A percentile compares a stretch with the other conserved stretches of the same genome.
These are phyloP conservation scores for Hydrozoanthus tunicans DNA, from an alignment of 64 coral and sea anemone genomes.

Conservation along the genomic window DNA sequence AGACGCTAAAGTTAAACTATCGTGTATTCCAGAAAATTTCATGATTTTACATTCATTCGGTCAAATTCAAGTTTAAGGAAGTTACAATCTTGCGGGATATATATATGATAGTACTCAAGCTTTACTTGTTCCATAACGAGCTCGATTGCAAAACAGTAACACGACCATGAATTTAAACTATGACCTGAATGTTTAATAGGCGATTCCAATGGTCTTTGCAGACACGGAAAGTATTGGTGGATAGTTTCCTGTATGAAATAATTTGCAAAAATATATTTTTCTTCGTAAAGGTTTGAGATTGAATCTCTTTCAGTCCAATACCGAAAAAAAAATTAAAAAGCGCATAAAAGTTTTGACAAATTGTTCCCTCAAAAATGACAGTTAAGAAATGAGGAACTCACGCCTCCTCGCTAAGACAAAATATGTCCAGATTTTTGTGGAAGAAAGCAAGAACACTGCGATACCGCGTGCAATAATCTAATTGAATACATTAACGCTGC, in stretches of 20 bases:
- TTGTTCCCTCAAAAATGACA: too few relatives aligned
- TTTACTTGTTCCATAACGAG: not conserved
- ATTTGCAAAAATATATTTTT: too few relatives aligned
- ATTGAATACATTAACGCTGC: not conserved
- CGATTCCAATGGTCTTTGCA: too few relatives aligned
- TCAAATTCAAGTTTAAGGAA: not conserved
- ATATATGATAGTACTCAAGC: not conserved
- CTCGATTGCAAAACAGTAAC: not conserved
- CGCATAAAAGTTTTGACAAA: too few relatives aligned
- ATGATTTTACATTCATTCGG: not conserved
- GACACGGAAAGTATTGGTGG: too few relatives aligned
- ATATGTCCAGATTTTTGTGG: not conserved
- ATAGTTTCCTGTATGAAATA: too few relatives aligned
- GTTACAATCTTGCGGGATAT: too few relatives aligned
- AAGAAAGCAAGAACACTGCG: not conserved
- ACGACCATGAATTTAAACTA: not conserved
- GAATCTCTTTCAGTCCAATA: too few relatives aligned
- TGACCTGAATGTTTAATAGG: slow-evolving; percentile 34
- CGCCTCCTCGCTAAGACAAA: too few relatives aligned
- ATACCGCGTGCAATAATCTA: not conserved
- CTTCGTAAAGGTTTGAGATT: too few relatives aligned
- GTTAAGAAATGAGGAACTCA: too few relatives aligned
- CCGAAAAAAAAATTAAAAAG: too few relatives aligned
- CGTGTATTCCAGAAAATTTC: not conserved
- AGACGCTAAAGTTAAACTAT: slow-evolving; percentile 8